phyloP scores from a whole-genome alignment of 2,113 vertebrate genomes.

The Callipepla californica region DNA sequence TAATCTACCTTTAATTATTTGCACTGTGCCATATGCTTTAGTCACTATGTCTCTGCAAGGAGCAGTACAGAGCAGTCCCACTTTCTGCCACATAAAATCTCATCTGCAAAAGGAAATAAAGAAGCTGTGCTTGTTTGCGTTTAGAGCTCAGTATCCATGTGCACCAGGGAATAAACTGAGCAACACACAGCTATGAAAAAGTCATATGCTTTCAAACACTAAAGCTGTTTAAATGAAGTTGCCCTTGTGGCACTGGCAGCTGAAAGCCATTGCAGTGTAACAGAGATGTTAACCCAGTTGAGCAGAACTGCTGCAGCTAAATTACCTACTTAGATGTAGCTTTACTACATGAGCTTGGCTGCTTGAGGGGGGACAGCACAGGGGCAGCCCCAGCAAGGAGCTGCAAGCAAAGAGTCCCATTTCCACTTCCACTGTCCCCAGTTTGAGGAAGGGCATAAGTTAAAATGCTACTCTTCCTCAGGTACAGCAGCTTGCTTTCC shows the following conservation, averaged over 20 bases:
- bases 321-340: background rate
- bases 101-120: background rate
- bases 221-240: conserved; percentile 57
- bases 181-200: background rate
- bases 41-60: background rate
- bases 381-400: background rate
- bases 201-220: background rate
- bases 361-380: background rate
- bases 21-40: background rate
- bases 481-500: background rate
- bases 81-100: background rate
- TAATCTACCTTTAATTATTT: background rate
- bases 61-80: background rate
- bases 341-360: background rate
- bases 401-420: background rate
- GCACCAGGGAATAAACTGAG: background rate
- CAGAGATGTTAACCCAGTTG: background rate
- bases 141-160: background rate
- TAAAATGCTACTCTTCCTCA: background rate
- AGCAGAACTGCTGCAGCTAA: background rate
- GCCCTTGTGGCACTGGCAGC: background rate
- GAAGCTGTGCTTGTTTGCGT: background rate
- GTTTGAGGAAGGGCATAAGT: background rate
- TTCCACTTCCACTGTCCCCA: background rate
- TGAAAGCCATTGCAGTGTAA: background rate